Evolutionary conservation across 2,113 vertebrate genomes (phyloP), one percentile per base, ranked within the genome.

Genomic region (Girardinichthys multiradiatus): DNA sequence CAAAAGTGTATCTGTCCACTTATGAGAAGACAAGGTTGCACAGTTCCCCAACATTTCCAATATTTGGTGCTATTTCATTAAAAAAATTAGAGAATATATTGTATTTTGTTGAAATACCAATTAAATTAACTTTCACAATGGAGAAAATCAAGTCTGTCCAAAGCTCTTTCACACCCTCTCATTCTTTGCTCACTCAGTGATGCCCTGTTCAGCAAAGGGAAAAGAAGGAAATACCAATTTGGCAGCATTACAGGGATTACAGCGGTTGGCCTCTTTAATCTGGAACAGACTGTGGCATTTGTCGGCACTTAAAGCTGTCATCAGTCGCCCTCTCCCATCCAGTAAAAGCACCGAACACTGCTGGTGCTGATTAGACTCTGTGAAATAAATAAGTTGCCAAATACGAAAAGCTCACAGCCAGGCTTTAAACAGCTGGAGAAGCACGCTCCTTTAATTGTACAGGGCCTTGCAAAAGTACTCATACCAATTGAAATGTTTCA

Each of bases 231-330:
- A 91, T 87, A 76, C 86, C 87, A 90, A 84, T 89, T 90, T 91
- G 86, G 89, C 87, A 77, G 75, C 14, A 57, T 82, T 83, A 62
- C 78, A 82, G 80, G 85, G 91, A 93, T 93, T 92, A 92, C 66
- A 68, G 77, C 45, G 37, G 82, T 77, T 85, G 83, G 68, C 82
- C 76, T 82, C 83, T 90, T 82, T 92, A 93, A 93, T 92, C 90
- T 87, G 82, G 82, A 78, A 84, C 90, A 90, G 87, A 90, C 84
- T 89, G 85, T 75, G 60, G 72, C 82, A 82, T 89, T 88, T 92
- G 86, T 82, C 83, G 84, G 81, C 87, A 88, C 77, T 92, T 88
- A 88, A 90, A 89, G 74, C 76, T 83, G 76, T 68, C 82, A 81
- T 77, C 83, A 72, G 82, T 81, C 80, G 70, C 69, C 74, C 51